Evolutionary conservation across 2,797 vertebrate species (phyloP).

Genomic region (Hippopotamyrus pictus): DNA sequence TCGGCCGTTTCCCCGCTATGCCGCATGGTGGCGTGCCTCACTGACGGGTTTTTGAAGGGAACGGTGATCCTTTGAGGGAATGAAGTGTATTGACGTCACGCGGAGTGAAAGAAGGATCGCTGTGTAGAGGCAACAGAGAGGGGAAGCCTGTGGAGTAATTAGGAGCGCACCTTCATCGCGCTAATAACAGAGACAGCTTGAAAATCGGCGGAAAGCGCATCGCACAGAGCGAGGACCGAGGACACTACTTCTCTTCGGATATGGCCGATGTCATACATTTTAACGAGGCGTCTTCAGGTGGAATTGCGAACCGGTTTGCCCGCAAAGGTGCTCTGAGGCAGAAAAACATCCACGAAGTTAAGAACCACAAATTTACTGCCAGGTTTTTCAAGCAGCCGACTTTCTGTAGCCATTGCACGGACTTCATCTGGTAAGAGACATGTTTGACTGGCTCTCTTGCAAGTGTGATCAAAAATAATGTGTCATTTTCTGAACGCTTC

Average conservation of each 20-base stretch:
- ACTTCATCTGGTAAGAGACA: conserved; percentile 85
- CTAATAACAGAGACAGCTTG: conserved; percentile 13
- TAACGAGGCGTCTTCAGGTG: conserved; percentile 69
- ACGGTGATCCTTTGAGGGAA: conserved; percentile 26
- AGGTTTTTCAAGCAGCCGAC: conserved; percentile 89
- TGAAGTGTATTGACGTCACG: conserved; percentile 54
- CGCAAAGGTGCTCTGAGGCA: conserved; percentile 87
- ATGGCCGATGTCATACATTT: conserved; percentile 86
- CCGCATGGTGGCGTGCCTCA: conserved; percentile 43
- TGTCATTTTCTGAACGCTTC: background rate
- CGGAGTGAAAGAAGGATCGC: conserved; percentile 56
- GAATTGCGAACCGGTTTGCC: conserved; percentile 72
- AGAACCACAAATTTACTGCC: conserved; percentile 85
- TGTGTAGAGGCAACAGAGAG: conserved; percentile 39
- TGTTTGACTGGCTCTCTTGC: background rate
- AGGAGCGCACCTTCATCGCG: conserved; percentile 23
- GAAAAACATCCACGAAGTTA: conserved; percentile 91
- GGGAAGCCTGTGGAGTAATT: conserved; percentile 38
- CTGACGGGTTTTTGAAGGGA: conserved; percentile 7
- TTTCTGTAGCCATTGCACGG: conserved; percentile 89
- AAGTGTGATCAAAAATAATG: background rate
- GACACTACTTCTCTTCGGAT: conserved; percentile 30
- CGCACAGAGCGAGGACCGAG: conserved; percentile 28
- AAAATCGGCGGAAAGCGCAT: conserved; percentile 20
- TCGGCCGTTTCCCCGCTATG: background rate